Percentiles rank a stretch among this genome's conserved stretches.
These are phyloP conservation scores for Dione vanillae DNA, from an alignment of 2,888 invertebrate species.

Conservation along the genomic window DNA sequence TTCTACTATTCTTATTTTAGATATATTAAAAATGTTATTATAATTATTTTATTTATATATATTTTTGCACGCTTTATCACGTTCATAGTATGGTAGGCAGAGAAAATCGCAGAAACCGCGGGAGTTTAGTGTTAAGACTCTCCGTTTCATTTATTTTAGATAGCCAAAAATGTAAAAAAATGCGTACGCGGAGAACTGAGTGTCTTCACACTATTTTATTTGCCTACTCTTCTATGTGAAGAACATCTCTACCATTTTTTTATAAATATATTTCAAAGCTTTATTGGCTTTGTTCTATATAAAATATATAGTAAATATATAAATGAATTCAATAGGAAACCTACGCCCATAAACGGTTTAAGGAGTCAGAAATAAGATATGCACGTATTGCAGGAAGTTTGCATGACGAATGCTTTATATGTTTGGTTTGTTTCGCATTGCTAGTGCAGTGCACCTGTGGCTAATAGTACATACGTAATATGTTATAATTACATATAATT, in stretches of 20 bases:
- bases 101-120: too few relatives aligned
- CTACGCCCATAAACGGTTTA: conserved; percentile 10
- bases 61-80: too few relatives aligned
- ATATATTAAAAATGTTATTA: too few relatives aligned
- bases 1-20: too few relatives aligned
- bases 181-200: neutral
- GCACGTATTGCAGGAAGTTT: conserved; percentile 30
- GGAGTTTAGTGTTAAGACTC: too few relatives aligned
- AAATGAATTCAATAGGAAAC: neutral
- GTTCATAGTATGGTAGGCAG: too few relatives aligned
- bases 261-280: neutral
- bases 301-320: neutral
- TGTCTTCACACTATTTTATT: too few relatives aligned
- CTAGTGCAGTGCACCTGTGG: conserved; percentile 17
- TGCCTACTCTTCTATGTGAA: too few relatives aligned
- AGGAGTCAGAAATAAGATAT: conserved; percentile 28
- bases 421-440: conserved; percentile 28
- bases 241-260: neutral
- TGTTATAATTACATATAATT: conserved; percentile 23
- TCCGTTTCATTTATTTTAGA: too few relatives aligned
- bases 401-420: conserved; percentile 31
- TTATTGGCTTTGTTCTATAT: neutral
- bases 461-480: conserved; percentile 5
- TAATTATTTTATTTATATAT: too few relatives aligned
- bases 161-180: too few relatives aligned